Evolutionary conservation across 2,888 invertebrate genomes (phyloP), one percentile per base, ranked within the genome.

Genomic region (Disparrhopalites patrizii): DNA sequence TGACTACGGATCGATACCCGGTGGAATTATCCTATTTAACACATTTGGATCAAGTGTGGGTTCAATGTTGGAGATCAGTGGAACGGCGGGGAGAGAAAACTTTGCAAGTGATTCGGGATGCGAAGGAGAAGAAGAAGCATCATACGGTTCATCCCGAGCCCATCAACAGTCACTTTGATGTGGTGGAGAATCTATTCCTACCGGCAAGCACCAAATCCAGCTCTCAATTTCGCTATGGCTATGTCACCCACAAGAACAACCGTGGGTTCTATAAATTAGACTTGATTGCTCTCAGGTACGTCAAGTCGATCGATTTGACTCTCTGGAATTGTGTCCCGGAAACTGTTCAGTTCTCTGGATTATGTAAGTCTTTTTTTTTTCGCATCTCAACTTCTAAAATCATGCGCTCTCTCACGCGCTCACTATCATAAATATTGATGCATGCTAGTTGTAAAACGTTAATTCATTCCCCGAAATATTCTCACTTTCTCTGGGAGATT

Each of bases 11-110:
- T 77, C 85, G 86, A 77, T 85, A 83, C 76, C 89, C 89, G 0
- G 87, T 87, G 25, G 85, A 86, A 70, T 79, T 89, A 51, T 83
- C 85, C 77, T 88, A 89, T 78, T 85, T 89, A 1, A 83, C 85
- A 15, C 85, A 86, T 75, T 79, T 88, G 71, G 88, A 89, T 78
- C 88, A 89, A 78, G 85, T 89, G 1, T 89, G 88, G 89, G 82
- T 88, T 20, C 78, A 88, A 62, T 87, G 87, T 77, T 88, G 87
- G 87, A 65, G 73, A 63, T 67, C 67, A 55, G 79, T 81, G 50
- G 81, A 81, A 70, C 81, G 81, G 70, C 82, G 85, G 73, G 81
- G 82, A 52, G 81, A 84, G 64, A 87, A 87, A 78, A 87, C 87
- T 2, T 83, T 87, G 56, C 85, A 87, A 77, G 85, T 89, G n/a